Evolutionary conservation across 2,888 invertebrate species (phyloP), one percentile per base, ranked within the genome.

Genomic region (Tenthredo livida): DNA sequence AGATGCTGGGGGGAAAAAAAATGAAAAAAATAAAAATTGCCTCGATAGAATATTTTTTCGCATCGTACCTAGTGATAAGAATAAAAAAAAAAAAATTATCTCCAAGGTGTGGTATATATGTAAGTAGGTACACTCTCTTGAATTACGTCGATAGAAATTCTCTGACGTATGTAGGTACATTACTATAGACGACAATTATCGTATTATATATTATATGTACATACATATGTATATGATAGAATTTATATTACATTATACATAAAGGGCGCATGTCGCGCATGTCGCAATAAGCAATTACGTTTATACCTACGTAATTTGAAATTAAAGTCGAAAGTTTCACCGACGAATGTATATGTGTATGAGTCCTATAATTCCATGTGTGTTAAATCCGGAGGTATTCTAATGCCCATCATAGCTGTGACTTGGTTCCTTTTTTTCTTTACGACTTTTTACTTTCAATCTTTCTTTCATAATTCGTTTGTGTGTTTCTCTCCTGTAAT

Each of bases 401-500:
- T 9, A 70, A 17, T n/a, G 37, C n/a, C 70, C 70, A n/a, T 70
- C 37, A 10, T n/a, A n/a, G n/a, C n/a, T n/a, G 7, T 37, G 2
- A 17, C 33, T 10, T 0, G 29, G 9, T 70, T 58, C 84, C 84
- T 84, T 86, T 58, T 84, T 67, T 85, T 67, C 70, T 37, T 37
- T 37, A 37, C 6, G 7, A 25, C 37, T 58, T 37, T 58, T 54
- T 80, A n/a, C 50, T 85, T 47, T 7, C 7, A 2, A n/a, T 54
- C 12, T 61, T 61, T 61, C 61, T 25, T 61, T 25, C 25, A 25
- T n/a, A n/a, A n/a, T 61, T 25, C 61, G 25, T 37, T 25, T 10
- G 9, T 25, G 10, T 12, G 4, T 61, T 25, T 61, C 21, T 61
- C 21, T 12, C 1, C n/a, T 54, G 0, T 54, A 7, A 7, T 54